phyloP scores from a whole-genome alignment of 1,140 invertebrate species.

The Drosophila sproati region DNA sequence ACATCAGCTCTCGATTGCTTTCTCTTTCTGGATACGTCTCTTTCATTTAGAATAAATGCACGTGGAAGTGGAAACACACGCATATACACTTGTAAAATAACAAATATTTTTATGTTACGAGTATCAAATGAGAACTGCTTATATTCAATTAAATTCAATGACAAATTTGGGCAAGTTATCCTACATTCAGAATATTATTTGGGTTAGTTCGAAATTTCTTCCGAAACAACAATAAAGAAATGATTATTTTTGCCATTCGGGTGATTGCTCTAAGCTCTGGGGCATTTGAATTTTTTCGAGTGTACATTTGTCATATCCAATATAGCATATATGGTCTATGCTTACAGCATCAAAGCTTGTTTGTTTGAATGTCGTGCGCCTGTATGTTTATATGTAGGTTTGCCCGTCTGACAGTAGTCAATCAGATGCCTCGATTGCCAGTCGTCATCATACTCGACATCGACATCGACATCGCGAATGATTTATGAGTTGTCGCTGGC shows the following conservation, averaged over 20 bases:
- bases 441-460: conserved; percentile 78
- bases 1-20: conserved; percentile 12
- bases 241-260: too few relatives aligned
- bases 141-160: too few relatives aligned
- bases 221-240: neutral
- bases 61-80: conserved; percentile 31
- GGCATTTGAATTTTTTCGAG: neutral
- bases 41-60: conserved; percentile 65
- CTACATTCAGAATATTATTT: too few relatives aligned
- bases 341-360: conserved; percentile 37
- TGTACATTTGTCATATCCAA: conserved; percentile 44
- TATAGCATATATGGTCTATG: conserved; percentile 42
- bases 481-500: conserved; percentile 69
- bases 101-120: neutral
- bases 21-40: conserved; percentile 30
- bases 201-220: too few relatives aligned
- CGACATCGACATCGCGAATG: conserved; percentile 76
- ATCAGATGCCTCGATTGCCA: conserved; percentile 76
- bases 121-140: too few relatives aligned
- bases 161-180: too few relatives aligned
- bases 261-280: too few relatives aligned
- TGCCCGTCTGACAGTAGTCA: conserved; percentile 70
- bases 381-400: conserved; percentile 34
- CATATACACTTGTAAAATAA: neutral
- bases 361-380: conserved; percentile 20